Conservation (phyloP, 2,888 invertebrate species). For the Mimas tiliae region DNA sequence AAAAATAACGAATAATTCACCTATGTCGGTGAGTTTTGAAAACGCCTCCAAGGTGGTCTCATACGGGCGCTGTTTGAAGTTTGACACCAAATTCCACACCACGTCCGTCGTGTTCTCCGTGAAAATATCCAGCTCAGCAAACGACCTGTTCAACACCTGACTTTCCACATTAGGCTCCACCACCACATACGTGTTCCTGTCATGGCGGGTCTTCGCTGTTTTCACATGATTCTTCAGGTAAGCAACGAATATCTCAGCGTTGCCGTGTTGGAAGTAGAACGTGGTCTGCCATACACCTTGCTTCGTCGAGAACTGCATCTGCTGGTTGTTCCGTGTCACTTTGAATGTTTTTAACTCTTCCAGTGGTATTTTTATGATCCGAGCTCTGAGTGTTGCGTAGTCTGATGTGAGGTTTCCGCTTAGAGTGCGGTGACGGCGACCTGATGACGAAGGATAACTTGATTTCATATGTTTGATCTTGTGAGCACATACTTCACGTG, state of each 20-base stretch:
- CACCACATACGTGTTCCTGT: constrained; percentile 86
- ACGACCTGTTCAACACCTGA: constrained; percentile 91
- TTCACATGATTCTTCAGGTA: constrained; percentile 86
- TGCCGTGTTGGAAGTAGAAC: constrained; percentile 95
- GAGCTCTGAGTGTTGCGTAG: constrained; percentile 71
- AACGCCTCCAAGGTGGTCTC: constrained; percentile 94
- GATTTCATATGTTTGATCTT: no score
- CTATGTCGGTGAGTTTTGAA: constrained; percentile 92
- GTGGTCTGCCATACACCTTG: constrained; percentile 88
- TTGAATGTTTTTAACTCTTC: constrained; percentile 73
- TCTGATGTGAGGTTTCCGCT: constrained; percentile 82
- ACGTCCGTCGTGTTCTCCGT: constrained; percentile 88
- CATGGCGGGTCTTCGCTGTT: constrained; percentile 88
- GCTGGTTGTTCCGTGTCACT: constrained; percentile 70
- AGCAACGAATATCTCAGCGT: constrained; percentile 90
- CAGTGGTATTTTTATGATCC: constrained; percentile 71
- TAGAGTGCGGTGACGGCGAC: constrained; percentile 86
- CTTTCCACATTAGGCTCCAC: constrained; percentile 87
- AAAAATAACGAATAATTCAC: constrained; percentile 62
- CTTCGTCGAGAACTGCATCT: constrained; percentile 76
- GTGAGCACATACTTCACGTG: no score
- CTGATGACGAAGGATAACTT: constrained; percentile 49
- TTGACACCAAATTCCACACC: constrained; percentile 85
- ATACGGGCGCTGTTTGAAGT: constrained; percentile 87
- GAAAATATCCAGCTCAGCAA: constrained; percentile 94